Conservation (phyloP, 2,113 vertebrate species). For the Blennius ocellaris region DNA sequence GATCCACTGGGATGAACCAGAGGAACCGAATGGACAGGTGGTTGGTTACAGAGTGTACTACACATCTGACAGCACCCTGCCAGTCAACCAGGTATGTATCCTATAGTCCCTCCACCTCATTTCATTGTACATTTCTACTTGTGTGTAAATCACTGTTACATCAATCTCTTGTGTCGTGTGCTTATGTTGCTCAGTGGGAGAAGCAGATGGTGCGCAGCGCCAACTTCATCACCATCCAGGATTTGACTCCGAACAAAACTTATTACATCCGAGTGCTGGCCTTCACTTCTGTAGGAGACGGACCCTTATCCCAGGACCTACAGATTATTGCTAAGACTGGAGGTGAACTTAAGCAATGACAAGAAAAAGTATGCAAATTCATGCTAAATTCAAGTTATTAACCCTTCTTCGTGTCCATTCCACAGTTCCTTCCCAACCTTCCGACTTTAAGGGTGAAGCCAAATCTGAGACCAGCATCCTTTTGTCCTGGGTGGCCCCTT, state of each 20-base stretch:
- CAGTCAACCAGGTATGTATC: constrained; percentile 88
- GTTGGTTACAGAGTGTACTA: constrained; percentile 98
- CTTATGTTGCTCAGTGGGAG: constrained; percentile 84
- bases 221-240: constrained; percentile 94
- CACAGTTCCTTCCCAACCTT: constrained; percentile 95
- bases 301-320: constrained; percentile 95
- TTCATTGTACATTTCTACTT: constrained; percentile 5
- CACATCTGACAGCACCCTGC: constrained; percentile 90
- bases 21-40: constrained; percentile 97
- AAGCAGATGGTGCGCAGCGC: constrained; percentile 97
- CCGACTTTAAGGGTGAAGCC: constrained; percentile 96
- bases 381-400: neutral
- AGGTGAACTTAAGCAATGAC: constrained; percentile 71
- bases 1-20: constrained; percentile 98
- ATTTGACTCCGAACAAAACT: constrained; percentile 94
- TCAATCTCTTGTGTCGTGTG: constrained; percentile 4
- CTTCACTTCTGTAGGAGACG: constrained; percentile 98
- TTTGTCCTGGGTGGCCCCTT: constrained; percentile 94
- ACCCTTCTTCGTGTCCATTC: constrained; percentile 15
- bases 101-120: neutral
- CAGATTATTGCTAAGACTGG: constrained; percentile 99
- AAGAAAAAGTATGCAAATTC: neutral
- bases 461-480: constrained; percentile 97
- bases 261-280: constrained; percentile 97
- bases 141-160: neutral